A percentile compares a stretch with the other conserved stretches of the same genome.
phyloP scores from a whole-genome alignment of 2,113 vertebrate species.

The Orycteropus afer region DNA sequence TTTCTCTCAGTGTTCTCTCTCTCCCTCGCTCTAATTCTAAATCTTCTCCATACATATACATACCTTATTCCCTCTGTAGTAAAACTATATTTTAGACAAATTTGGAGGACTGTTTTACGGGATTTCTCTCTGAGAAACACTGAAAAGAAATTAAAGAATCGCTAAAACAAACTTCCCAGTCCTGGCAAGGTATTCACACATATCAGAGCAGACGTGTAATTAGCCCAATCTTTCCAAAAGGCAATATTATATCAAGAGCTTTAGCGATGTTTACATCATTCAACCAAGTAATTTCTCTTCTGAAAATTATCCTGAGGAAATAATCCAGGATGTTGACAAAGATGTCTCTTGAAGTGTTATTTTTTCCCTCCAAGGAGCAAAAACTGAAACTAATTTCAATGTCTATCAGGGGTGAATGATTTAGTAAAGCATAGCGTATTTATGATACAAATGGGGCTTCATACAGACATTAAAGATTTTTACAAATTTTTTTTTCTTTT shows the following conservation, averaged over 20 bases:
- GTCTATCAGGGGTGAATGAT: neutral
- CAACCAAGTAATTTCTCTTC: neutral
- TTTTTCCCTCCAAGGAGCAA: conserved; percentile 14
- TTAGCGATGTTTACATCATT: neutral
- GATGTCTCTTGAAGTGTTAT: neutral
- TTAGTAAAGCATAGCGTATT: neutral
- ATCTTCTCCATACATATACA: too few relatives aligned
- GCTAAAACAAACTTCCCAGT: neutral
- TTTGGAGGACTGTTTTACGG: neutral
- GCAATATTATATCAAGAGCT: neutral
- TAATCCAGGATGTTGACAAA: neutral
- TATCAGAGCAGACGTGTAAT: neutral
- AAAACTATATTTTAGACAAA: neutral
- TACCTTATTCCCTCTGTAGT: neutral
- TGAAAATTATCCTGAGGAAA: neutral
- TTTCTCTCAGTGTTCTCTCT: fast-evolving
- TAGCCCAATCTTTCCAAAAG: neutral
- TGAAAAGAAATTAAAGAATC: neutral
- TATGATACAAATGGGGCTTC: neutral
- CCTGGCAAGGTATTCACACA: neutral
- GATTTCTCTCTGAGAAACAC: neutral
- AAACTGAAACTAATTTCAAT: neutral
- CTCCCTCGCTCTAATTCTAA: too few relatives aligned
- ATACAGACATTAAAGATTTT: neutral
- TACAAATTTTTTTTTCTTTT: neutral